Conservation (phyloP, 2,797 vertebrate genomes). For the Erpetoichthys calabaricus region DNA sequence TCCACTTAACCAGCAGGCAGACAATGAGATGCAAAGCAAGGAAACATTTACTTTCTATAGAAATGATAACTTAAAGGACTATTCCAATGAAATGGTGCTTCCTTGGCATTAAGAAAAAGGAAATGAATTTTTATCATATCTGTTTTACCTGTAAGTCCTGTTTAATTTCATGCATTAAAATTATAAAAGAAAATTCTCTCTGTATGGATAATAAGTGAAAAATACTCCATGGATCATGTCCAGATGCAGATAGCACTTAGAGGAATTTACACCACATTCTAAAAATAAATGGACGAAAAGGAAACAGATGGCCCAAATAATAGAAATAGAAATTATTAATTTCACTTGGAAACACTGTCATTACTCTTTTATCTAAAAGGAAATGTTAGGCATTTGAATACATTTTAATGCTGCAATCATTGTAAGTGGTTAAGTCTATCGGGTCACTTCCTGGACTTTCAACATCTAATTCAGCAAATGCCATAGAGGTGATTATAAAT, state of each 20-base stretch:
- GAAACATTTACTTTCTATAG: no score
- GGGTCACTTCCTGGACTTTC: not conserved
- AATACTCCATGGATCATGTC: conserved; percentile 3
- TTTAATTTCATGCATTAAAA: no score
- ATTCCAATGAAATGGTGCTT: no score
- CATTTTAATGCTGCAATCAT: conserved; percentile 4
- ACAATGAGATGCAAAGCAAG: no score
- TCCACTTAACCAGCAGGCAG: no score
- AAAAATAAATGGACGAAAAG: not conserved
- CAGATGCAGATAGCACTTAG: not conserved
- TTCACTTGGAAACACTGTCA: conserved; percentile 3
- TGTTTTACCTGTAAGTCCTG: no score
- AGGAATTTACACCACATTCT: not conserved
- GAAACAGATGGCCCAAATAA: conserved; percentile 3
- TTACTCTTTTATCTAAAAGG: conserved; percentile 7
- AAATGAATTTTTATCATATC: no score
- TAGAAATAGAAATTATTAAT: conserved; percentile 3
- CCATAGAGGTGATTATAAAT: conserved; percentile 4
- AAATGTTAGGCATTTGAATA: not conserved
- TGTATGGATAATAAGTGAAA: no score
- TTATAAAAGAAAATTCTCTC: no score
- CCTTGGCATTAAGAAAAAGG: no score
- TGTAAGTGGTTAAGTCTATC: conserved; percentile 1
- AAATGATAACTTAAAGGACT: no score
- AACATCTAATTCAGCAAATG: conserved; percentile 5